Evolutionary conservation across 2,113 vertebrate genomes (phyloP), one percentile per base, ranked within the genome.

Genomic region (Scomber japonicus): DNA sequence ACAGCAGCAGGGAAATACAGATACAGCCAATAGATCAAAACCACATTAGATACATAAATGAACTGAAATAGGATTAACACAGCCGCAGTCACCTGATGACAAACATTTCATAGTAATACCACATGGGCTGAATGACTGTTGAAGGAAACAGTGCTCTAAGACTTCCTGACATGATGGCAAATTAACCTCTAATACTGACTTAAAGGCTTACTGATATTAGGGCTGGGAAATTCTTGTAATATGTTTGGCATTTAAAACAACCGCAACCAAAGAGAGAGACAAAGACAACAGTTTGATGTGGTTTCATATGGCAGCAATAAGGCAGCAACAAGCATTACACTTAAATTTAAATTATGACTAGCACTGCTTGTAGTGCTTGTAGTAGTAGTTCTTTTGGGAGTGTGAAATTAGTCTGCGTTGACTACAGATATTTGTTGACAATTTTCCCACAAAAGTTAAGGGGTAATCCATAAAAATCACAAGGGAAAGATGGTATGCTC

Each of bases 211-310:
- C 24, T 27, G 24, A 27, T 27, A 62, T 31, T 45, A 40, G 55
- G n/a, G n/a, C 44, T n/a, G 24, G 27, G 45, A 5, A 21, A 17
- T 75, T 48, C 21, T 31, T 48, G 64, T 48, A 24, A 57, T 44
- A 63, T 19, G 55, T 78, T 48, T 40, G 7, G 56, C 44, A 79
- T 71, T 78, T 54, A 21, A 15, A 27, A 49, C 7, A 40, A 48
- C 35, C 30, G 13, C 15, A 65, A 57, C 19, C 0, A 1, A 2
- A 9, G 7, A 48, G 53, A 44, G 10, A 27, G 46, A 68, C n/a
- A 68, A 7, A 54, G 21, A 19, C 16, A 19, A 31, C 35, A 40
- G 35, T 40, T 31, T 17, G 5, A 6, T 19, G 17, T 6, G 6
- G 30, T 31, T 59, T 30, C 31, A 17, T 65, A 27, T 49, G 62